phyloP scores from a whole-genome alignment of 1,140 invertebrate genomes.

The Calephelis nemesis region DNA sequence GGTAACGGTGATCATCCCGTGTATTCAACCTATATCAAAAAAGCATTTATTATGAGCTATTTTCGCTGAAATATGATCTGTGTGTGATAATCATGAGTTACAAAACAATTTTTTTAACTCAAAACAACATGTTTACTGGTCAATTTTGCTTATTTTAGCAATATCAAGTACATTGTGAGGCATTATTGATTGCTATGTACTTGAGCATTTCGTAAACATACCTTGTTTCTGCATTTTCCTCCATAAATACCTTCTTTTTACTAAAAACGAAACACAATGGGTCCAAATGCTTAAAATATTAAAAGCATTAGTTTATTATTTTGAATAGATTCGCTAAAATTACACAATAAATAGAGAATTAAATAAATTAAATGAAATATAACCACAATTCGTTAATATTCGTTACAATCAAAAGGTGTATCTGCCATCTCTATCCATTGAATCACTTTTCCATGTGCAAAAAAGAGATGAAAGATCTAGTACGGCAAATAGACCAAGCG shows the following conservation, averaged over 20 bases:
- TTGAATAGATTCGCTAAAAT: slow-evolving; percentile 44
- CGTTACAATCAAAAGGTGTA: slow-evolving; percentile 70
- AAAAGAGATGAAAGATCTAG: slow-evolving; percentile 43
- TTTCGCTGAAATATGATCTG: slow-evolving; percentile 15
- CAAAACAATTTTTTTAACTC: neutral
- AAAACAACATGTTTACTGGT: neutral
- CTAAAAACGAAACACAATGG: slow-evolving; percentile 26
- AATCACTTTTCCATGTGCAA: slow-evolving; percentile 10
- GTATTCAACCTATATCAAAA: slow-evolving; percentile 4
- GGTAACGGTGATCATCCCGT: slow-evolving; percentile 45
- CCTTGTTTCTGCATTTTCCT: slow-evolving; percentile 65
- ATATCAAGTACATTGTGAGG: slow-evolving; percentile 42
- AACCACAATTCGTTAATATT: slow-evolving; percentile 74
- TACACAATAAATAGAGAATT: slow-evolving; percentile 57
- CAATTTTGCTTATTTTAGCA: neutral
- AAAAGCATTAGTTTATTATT: slow-evolving; percentile 34
- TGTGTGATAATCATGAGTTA: neutral
- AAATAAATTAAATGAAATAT: slow-evolving; percentile 59
- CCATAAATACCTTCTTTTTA: slow-evolving; percentile 52
- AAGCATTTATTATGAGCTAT: neutral
- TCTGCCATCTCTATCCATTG: slow-evolving; percentile 38
- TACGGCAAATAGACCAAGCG: slow-evolving; percentile 33
- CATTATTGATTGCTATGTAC: slow-evolving; percentile 60
- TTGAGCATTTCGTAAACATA: slow-evolving; percentile 49
- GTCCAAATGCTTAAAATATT: slow-evolving; percentile 38